phyloP scores from a whole-genome alignment of 2,113 vertebrate genomes.

The Python bivittatus region DNA sequence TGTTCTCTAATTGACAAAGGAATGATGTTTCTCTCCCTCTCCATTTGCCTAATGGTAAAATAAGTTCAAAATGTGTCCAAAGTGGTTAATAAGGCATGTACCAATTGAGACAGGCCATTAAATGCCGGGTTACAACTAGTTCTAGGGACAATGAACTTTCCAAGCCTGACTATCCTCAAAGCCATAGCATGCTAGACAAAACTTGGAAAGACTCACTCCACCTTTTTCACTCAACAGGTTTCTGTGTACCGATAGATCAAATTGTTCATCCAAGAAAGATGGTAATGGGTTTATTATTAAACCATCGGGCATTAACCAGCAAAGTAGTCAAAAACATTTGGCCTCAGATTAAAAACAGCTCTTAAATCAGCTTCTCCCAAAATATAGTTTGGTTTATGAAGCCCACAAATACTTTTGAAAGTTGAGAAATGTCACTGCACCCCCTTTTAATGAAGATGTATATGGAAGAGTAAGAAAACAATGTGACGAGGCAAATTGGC shows the following conservation, averaged over 20 bases:
- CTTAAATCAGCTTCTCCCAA: not conserved
- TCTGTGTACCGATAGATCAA: not conserved
- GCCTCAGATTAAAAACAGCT: not conserved
- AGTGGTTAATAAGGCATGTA: not conserved
- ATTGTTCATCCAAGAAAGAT: not conserved
- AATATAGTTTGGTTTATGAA: slow-evolving; percentile 5
- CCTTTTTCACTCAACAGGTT: not conserved
- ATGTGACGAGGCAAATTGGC: not conserved
- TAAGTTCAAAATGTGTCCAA: not conserved
- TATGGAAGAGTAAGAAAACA: not conserved
- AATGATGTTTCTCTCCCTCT: not conserved
- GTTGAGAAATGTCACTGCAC: not conserved
- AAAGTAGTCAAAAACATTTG: not conserved
- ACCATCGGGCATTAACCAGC: not conserved
- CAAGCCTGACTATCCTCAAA: not conserved
- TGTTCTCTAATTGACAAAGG: not conserved
- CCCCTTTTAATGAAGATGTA: not conserved
- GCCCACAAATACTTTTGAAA: not conserved
- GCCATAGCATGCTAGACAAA: not conserved
- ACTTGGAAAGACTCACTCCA: not conserved
- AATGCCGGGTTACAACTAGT: not conserved
- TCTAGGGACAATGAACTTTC: not conserved
- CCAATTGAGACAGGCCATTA: not conserved
- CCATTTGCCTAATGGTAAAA: not conserved
- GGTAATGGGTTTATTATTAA: not conserved